Evolutionary conservation across 2,797 vertebrate species (phyloP), one percentile per base, ranked within the genome.

Genomic region (Darevskia mixta): DNA sequence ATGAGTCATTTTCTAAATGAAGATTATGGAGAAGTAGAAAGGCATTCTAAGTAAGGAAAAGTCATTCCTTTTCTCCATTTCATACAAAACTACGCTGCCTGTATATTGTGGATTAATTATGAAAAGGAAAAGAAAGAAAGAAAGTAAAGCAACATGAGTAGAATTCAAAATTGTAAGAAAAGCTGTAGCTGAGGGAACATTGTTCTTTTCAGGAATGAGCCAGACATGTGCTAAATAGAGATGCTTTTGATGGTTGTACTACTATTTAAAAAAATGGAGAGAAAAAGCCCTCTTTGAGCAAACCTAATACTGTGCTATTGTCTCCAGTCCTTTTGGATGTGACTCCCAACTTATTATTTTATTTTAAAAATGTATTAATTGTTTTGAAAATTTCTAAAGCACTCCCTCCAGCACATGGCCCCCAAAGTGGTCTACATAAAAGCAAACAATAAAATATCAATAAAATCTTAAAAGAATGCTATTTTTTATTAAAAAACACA

Each of bases 211-310:
- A 86, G 67, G 90, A 82, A 79, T 91, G 90, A 90, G 92, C 82
- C 78, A 86, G 75, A 93, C 91, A 69, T 83, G 81, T 79, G 93
- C 67, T 91, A 91, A 92, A 91, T 92, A 95, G 69, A 23, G 90
- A 82, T 88, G 87, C 89, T 49, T 92, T 91, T 88, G 88, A 79
- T 86, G 73, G 41, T 72, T 92, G 20, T 91, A 90, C 83, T 91
- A 93, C 88, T 93, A 93, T 55, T 55, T 15, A 55, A 55, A 55
- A 55, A 55, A 55, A 55, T 1, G 3, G 15, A 55, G 49, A 15
- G 86, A 86, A 83, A 91, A 9, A 79, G 6, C 92, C 20, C 61
- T 64, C 61, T 64, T 64, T 64, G 61, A 6, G 18, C 6, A 64
- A 64, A 64, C 49, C 49, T 55, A 55, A 55, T 4, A 55, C 13